Conservation (phyloP, 2,113 vertebrate species). For the Silurus glanis region DNA sequence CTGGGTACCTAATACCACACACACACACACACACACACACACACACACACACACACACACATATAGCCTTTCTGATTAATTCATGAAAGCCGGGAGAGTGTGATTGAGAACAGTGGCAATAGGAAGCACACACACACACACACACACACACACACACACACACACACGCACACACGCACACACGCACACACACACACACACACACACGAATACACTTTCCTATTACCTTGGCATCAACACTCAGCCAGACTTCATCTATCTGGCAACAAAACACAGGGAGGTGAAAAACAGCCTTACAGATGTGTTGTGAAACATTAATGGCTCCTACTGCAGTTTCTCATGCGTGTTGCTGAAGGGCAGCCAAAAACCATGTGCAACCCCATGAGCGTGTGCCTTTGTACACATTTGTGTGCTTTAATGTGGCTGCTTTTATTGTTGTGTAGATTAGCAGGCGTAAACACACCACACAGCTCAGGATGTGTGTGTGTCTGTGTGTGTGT, state of each 20-base stretch:
- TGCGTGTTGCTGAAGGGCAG: conserved; percentile 59
- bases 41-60: conserved; percentile 65
- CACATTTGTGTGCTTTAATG: conserved; percentile 39
- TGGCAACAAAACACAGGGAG: conserved; percentile 42
- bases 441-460: conserved; percentile 75
- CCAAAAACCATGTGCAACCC: conserved; percentile 48
- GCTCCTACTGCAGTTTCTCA: conserved; percentile 75
- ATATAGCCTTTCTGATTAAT: conserved; percentile 92
- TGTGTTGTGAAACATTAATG: conserved; percentile 87
- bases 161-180: conserved; percentile 45
- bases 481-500: conserved; percentile 32
- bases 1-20: conserved; percentile 66
- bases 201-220: conserved; percentile 59
- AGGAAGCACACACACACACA: conserved; percentile 66
- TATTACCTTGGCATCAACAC: conserved; percentile 65
- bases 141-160: conserved; percentile 62
- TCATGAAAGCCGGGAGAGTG: conserved; percentile 86
- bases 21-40: conserved; percentile 21
- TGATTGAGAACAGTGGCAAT: conserved; percentile 76
- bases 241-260: conserved; percentile 48
- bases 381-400: conserved; percentile 28
- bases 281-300: conserved; percentile 34
- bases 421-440: conserved; percentile 56
- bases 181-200: conserved; percentile 63
- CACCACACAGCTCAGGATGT: conserved; percentile 15